A percentile compares a stretch with the other conserved stretches of the same genome.
Conservation (phyloP, 2,113 vertebrate genomes). For the Ptyas mucosa region DNA sequence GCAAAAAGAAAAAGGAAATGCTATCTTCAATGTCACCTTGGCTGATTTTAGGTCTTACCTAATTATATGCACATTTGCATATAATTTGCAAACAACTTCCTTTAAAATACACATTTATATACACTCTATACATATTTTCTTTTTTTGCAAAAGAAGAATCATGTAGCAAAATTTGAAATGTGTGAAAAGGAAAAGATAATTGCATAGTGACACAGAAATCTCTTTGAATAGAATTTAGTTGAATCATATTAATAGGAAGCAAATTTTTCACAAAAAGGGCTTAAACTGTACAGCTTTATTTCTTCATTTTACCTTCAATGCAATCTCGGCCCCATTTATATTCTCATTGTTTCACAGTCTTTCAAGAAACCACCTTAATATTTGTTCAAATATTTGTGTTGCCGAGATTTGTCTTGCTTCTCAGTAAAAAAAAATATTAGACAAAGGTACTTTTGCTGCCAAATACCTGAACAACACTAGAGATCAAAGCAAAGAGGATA, state of each 20-base stretch:
- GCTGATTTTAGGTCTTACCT: background rate
- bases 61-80: background rate
- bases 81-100: background rate
- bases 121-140: background rate
- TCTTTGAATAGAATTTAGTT: background rate
- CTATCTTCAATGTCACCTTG: background rate
- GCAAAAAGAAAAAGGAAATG: background rate
- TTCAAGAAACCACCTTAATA: background rate
- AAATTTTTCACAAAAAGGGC: background rate
- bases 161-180: background rate
- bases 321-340: background rate
- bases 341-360: background rate
- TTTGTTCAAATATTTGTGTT: background rate
- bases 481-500: background rate
- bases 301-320: background rate
- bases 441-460: background rate
- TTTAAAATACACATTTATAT: background rate
- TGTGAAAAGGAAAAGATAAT: background rate
- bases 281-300: background rate
- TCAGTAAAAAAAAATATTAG: background rate
- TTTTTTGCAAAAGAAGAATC: background rate
- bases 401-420: background rate
- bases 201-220: background rate
- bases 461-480: background rate
- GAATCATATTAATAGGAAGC: background rate